Conservation (phyloP, 2,113 vertebrate genomes). For the Campylorhamphus procurvoides region DNA sequence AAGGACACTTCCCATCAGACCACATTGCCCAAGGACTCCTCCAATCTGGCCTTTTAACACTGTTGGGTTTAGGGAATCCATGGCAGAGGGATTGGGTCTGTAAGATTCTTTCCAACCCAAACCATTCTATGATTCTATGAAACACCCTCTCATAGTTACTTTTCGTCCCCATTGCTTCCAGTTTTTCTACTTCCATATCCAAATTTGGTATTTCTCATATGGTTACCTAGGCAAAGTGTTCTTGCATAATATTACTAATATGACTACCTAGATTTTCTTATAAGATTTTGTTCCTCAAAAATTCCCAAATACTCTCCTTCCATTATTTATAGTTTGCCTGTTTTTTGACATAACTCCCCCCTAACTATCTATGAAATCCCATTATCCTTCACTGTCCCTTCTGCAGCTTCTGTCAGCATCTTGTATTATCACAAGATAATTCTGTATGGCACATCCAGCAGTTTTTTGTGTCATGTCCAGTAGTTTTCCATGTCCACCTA, state of each 20-base stretch:
- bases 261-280: background rate
- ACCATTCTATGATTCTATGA: background rate
- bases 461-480: background rate
- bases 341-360: background rate
- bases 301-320: rapidly evolving
- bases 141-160: background rate
- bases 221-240: background rate
- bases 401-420: background rate
- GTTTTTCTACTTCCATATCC: background rate
- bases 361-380: background rate
- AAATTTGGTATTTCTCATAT: background rate
- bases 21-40: background rate
- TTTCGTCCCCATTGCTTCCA: background rate
- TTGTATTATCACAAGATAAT: background rate
- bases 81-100: too few relatives aligned
- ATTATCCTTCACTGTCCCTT: background rate
- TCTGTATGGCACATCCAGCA: background rate
- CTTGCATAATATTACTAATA: background rate
- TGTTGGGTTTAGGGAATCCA: background rate
- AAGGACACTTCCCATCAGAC: background rate
- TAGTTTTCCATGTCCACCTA: background rate
- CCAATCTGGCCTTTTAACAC: background rate
- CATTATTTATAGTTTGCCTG: background rate
- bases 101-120: background rate
- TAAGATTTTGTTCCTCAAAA: background rate